These are phyloP conservation scores for Pseudomyrmex concolor DNA, from an alignment of 1,140 invertebrate species.

Conservation along the genomic window DNA sequence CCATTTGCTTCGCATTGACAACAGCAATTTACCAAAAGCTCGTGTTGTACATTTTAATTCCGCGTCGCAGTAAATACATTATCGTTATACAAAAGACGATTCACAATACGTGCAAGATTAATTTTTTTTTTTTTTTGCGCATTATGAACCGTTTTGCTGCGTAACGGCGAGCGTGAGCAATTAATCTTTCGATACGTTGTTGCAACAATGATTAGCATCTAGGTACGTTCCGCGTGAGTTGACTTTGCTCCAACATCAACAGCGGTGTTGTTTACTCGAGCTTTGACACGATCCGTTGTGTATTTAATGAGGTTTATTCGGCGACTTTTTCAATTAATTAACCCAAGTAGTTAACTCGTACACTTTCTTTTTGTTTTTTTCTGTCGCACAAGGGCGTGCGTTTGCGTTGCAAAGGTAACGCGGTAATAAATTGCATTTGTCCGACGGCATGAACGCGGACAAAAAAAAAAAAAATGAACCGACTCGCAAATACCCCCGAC, in stretches of 20 bases:
- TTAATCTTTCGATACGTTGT: constrained; percentile 8
- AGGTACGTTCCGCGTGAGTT: background rate
- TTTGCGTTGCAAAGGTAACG: background rate
- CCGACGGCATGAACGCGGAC: background rate
- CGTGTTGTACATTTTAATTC: background rate
- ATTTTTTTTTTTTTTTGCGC: constrained; percentile 29
- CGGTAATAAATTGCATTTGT: constrained; percentile 7
- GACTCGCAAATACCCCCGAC: background rate
- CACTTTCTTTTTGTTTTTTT: too few species aligned
- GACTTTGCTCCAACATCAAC: constrained; percentile 23
- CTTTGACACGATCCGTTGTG: background rate
- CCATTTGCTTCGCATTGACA: background rate
- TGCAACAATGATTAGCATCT: background rate
- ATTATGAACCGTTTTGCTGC: background rate
- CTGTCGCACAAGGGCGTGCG: background rate
- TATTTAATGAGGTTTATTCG: constrained; percentile 26
- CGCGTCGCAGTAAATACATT: background rate
- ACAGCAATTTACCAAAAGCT: background rate
- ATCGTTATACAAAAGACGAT: background rate
- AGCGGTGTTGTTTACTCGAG: background rate
- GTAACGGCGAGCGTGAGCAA: background rate
- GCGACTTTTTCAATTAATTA: constrained; percentile 46
- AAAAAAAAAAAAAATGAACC: constrained; percentile 10
- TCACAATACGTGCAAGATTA: background rate
- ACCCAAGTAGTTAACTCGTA: background rate